Evolutionary conservation across 2,888 invertebrate species (phyloP).

Genomic region (Keiferia lycopersicella): DNA sequence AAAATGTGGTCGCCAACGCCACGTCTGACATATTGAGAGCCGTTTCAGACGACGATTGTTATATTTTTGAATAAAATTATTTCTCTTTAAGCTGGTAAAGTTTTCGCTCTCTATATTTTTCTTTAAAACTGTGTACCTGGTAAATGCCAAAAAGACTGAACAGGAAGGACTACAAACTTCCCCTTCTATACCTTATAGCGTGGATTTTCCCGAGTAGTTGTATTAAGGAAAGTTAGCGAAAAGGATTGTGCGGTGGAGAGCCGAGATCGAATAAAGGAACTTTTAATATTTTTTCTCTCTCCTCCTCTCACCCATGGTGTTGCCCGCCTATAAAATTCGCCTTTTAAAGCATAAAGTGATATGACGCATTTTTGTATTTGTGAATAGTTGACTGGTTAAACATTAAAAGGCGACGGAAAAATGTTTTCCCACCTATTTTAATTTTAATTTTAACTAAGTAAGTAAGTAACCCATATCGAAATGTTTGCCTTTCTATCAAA

Average conservation of each 20-base stretch:
- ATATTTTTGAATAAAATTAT: neutral
- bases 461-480: no score
- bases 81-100: neutral
- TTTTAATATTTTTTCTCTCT: slow-evolving; percentile 57
- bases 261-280: slow-evolving; percentile 61
- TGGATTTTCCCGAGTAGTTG: slow-evolving; percentile 34
- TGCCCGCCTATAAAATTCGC: neutral
- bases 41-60: no score
- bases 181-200: slow-evolving; percentile 34
- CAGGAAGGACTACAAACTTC: slow-evolving; percentile 21
- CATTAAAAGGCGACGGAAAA: no score
- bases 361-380: neutral
- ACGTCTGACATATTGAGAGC: no score
- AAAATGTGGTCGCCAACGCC: no score
- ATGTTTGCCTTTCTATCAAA: no score
- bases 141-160: slow-evolving; percentile 3
- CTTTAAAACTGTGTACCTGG: slow-evolving; percentile 2
- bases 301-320: slow-evolving; percentile 27
- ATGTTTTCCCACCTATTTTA: no score
- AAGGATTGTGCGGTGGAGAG: slow-evolving; percentile 54
- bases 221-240: slow-evolving; percentile 60
- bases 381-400: no score
- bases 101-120: neutral
- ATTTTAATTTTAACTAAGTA: no score
- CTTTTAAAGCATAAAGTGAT: neutral